Evolutionary conservation across 1,140 invertebrate genomes (phyloP), one percentile per base, ranked within the genome.

Genomic region (Zaprionus capensis): DNA sequence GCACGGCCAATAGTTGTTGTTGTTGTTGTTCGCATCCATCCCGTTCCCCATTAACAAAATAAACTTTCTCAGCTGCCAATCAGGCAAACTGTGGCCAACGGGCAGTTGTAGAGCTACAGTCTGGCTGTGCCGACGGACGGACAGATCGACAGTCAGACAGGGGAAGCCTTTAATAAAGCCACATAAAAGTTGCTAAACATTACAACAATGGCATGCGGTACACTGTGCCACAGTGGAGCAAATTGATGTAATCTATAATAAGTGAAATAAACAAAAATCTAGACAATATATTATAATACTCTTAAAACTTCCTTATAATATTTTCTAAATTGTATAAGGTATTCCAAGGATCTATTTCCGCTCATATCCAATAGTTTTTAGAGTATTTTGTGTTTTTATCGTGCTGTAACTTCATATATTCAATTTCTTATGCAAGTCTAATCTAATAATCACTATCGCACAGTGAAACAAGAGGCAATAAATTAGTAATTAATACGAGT

Each of bases 61-160:
- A 88, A 88, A 88, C 85, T 88, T 88, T 90, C 81, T 77, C 75
- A 73, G 71, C 84, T 87, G 85, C 81, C 84, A 88, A 88, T 88
- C 84, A 88, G 69, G 56, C 62, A 53, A 57, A 71, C 51, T 28
- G 22, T 51, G 58, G 44, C 63, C 58, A 65, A 46, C 17, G 46
- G 49, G 14, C 63, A 58, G 28, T 51, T 34, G 31, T 38, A 51
- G 12, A 57, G 69, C 44, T 57, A 61, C 44, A 20, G 26, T 44
- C 36, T 41, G 38, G 6, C 57, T 44, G 28, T 26, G 38, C 55
- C 28, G 11, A 22, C n/a, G 14, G 64, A 7, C 36, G 7, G 15
- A 14, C 49, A 53, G 73, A 24, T 34, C 9, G 44, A 9, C 17
- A 24, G 15, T 11, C 56, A 53, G 73, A 24, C 58, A 20, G 46